Conservation (phyloP, 1,140 invertebrate genomes). For the Ceratina australensis region DNA sequence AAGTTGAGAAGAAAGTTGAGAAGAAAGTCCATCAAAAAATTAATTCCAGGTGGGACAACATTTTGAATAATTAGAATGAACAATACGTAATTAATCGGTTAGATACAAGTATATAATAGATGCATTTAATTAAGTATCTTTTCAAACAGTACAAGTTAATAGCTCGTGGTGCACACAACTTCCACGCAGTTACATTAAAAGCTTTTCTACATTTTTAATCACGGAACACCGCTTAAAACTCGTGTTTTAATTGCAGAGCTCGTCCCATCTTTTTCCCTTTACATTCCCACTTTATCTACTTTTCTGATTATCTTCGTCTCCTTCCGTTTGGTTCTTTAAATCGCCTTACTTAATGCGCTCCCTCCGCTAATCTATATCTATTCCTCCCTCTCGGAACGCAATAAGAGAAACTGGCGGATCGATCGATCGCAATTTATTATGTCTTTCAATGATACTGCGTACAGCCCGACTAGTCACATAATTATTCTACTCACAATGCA, state of each 20-base stretch:
- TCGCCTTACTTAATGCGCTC: not conserved
- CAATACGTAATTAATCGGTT: too few species aligned
- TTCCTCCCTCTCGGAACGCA: not conserved
- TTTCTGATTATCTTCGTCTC: not conserved
- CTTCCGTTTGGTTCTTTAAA: not conserved
- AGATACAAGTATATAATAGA: too few species aligned
- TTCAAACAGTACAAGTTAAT: too few species aligned
- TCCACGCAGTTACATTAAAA: too few species aligned
- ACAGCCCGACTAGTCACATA: not conserved
- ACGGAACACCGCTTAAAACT: slow-evolving; percentile 4
- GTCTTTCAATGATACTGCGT: not conserved
- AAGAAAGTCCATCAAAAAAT: too few species aligned
- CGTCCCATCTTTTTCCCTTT: not conserved
- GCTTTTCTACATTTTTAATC: too few species aligned
- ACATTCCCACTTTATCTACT: not conserved
- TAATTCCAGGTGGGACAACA: too few species aligned
- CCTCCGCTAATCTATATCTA: not conserved
- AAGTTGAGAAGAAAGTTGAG: too few species aligned
- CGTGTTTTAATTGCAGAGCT: not conserved
- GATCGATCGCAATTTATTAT: not conserved
- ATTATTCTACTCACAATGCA: not conserved
- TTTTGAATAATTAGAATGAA: too few species aligned
- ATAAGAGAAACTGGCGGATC: not conserved
- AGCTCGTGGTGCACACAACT: too few species aligned
- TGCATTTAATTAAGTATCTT: too few species aligned